Base-by-base conservation (phyloP, 2,113 vertebrate genomes). In the Leucopsar rothschildi region DNA sequence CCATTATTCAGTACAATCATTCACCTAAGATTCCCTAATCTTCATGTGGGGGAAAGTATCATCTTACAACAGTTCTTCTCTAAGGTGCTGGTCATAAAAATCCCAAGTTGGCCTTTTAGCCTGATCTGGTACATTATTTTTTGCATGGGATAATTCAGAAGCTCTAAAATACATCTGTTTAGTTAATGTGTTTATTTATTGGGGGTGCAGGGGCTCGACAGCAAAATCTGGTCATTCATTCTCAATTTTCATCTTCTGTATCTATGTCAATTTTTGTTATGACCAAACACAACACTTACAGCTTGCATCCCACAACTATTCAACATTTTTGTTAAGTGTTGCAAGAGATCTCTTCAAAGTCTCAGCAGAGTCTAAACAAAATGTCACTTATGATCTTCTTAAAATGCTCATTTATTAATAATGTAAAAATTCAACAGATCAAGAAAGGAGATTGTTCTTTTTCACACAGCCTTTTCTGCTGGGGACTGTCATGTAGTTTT, bases 301-400 rank as follows among this genome's bases (percentile, higher is more conserved):
- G 63, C n/a, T 73, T 61, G 6, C 25, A 42, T 69, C 18, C 59
- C 44, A 33, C 59, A 29, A 77, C 50, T 80, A 50, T 61, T 80
- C 25, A 77, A 31, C 35, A 19, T 39, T 82, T 82, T 49, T 79
- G 8, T 10, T 28, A 57, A 77, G 27, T 15, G 45, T 59, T 76
- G 18, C 9, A n/a, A 71, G 53, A 92, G 31, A 71, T 53, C 24
- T 93, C 82, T 86, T 93, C 63, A 61, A 79, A 80, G n/a, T 77
- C 50, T 92, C 12, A 0, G 20, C 1, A 11, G 35, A 42, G 9
- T 83, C 72, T 91, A 75, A 90, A 76, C 39, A 72, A 83, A 92
- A 66, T 28, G 24, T 47, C 88, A 83, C 27, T 80, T 92, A 63
- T 22, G 12, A 69, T 72, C 59, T 64, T 64, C 42, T 88, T 80